Evolutionary conservation across 2,113 vertebrate species (phyloP).

Genomic region (Phocoena sinus): DNA sequence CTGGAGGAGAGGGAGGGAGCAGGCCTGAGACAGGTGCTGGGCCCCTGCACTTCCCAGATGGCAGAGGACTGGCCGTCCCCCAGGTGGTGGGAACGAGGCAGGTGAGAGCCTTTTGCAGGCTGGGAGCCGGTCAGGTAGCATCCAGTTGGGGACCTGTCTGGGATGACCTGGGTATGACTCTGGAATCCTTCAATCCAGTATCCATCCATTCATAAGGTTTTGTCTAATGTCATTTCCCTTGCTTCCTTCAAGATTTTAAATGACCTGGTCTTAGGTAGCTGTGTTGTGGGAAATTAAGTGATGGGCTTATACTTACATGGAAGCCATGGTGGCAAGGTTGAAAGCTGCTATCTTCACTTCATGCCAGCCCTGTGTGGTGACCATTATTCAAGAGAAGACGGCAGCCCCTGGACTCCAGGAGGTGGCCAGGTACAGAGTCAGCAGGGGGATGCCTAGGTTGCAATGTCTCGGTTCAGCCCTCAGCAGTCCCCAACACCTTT

Average conservation of each 20-base stretch:
- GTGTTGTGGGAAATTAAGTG: background rate
- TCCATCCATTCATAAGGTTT: background rate
- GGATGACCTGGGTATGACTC: background rate
- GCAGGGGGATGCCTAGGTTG: background rate
- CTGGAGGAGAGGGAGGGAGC: background rate
- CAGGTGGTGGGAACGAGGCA: background rate
- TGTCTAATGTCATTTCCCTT: background rate
- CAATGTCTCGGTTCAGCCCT: background rate
- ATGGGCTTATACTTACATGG: background rate
- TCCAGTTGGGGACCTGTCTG: background rate
- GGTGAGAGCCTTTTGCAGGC: background rate
- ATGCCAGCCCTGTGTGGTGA: background rate
- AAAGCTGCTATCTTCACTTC: background rate
- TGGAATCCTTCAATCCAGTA: background rate
- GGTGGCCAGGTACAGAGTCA: background rate
- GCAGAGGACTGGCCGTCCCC: background rate
- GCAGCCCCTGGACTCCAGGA: background rate
- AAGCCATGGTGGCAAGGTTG: background rate
- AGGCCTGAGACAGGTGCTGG: background rate
- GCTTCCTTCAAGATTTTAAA: background rate
- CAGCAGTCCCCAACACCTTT: background rate
- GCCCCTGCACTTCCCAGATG: background rate
- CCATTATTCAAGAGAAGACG: background rate
- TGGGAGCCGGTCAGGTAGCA: accelerated
- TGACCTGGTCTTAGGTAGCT: background rate